phyloP scores from a whole-genome alignment of 2,113 vertebrate species.

The Athene cunicularia region DNA sequence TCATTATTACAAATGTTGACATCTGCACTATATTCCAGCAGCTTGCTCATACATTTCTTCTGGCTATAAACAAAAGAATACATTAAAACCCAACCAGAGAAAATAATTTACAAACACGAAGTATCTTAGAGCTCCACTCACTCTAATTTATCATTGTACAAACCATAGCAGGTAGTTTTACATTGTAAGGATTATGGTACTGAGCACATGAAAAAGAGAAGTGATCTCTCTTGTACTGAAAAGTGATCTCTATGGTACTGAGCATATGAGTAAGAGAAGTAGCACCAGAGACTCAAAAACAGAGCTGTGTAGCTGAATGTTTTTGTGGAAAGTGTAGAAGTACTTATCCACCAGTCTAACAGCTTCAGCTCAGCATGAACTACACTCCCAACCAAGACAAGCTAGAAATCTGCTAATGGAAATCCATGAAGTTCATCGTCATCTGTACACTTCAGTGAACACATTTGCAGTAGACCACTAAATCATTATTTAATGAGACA shows the following conservation, averaged over 20 bases:
- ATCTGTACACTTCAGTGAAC: neutral
- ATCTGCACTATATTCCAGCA: conserved; percentile 94
- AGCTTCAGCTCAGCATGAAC: neutral
- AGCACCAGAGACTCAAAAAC: neutral
- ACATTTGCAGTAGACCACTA: neutral
- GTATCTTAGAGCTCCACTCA: neutral
- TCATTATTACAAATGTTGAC: conserved; percentile 99
- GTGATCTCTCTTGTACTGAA: too few species aligned
- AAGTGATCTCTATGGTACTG: neutral
- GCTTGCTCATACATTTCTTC: conserved; percentile 98
- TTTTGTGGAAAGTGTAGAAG: neutral
- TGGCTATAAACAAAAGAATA: conserved; percentile 81
- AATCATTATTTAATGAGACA: neutral
- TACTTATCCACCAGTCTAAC: neutral
- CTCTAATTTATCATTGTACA: neutral
- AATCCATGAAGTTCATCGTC: neutral
- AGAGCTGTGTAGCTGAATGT: neutral
- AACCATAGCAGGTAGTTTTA: neutral
- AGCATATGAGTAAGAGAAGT: neutral
- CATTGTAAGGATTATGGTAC: neutral
- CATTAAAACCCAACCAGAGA: neutral
- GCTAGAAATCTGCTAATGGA: neutral
- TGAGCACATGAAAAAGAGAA: neutral
- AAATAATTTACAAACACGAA: neutral
- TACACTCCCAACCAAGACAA: neutral